A percentile compares a stretch with the other conserved stretches of the same genome.
Conservation (phyloP, 2,797 vertebrate genomes). For the Clarias laeviceps region DNA sequence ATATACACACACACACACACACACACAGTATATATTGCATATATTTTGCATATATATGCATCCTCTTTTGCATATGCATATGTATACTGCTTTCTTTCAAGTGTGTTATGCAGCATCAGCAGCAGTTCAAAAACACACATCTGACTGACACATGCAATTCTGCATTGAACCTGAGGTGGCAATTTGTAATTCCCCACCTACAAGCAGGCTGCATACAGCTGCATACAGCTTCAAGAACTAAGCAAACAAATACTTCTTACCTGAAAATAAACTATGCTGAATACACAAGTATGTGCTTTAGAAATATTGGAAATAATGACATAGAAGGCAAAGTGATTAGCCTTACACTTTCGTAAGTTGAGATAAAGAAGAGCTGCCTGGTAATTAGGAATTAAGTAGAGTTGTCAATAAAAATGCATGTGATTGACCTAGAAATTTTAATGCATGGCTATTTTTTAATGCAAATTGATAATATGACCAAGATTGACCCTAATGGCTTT, state of each 20-base stretch:
- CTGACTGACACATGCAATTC: no score
- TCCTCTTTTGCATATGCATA: no score
- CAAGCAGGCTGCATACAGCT: no score
- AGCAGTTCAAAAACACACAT: neutral
- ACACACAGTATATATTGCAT: no score
- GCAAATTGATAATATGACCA: no score
- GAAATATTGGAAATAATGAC: neutral
- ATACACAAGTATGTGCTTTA: neutral
- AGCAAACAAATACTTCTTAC: neutral
- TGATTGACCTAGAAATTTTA: no score
- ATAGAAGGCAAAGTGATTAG: neutral
- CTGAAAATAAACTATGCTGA: neutral
- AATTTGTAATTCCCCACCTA: neutral
- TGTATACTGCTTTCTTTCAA: neutral
- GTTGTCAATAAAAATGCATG: no score
- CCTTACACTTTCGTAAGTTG: neutral
- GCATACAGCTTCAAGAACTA: neutral
- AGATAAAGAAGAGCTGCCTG: neutral
- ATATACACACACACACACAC: no score
- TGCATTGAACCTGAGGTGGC: neutral
- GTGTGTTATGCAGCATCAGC: neutral
- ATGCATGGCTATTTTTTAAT: no score
- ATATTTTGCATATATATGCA: no score
- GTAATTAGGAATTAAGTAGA: neutral
- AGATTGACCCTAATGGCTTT: no score